Base-by-base conservation (phyloP, 2,888 invertebrate genomes). In the Macrophya annulata region DNA sequence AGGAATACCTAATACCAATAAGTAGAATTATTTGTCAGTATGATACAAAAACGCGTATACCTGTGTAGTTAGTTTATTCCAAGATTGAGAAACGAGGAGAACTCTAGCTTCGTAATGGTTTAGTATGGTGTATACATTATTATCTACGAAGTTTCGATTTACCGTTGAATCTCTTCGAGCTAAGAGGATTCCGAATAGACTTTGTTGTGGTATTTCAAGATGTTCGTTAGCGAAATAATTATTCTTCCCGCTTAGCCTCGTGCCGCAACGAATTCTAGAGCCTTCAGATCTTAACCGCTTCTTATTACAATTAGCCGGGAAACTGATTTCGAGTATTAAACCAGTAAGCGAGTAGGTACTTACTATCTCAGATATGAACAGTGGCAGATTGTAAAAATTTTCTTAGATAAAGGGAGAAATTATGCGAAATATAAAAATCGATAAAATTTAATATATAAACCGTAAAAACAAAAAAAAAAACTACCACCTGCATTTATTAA, bases 191-290 rank as follows among this genome's bases (percentile, higher is more conserved):
- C 90, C 86, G 85, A 51, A 55, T 87, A 86, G 88, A 90, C 91
- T 91, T 91, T 91, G 91, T 91, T 91, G 91, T 91, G 91, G 91
- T 87, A 84, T 87, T 87, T 88, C 88, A 91, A 91, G 91, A 91
- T 90, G 91, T 91, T 91, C 90, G 90, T 91, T 91, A 91, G 90
- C 87, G 88, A 87, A 90, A 90, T 89, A 89, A 88, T 89, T 68
- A 83, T 71, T 79, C 77, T 51, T 55, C 25, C 84, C 55, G 55
- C 43, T 65, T 77, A n/a, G 31, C n/a, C 45, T 72, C 40, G 37
- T 59, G 21, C 40, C 21, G 48, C 37, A 68, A 85, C 77, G 59
- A 45, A 85, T 71, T 83, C 68, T 83, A 51, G 83, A 83, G 15
- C 83, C 68, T 68, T 71, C 25, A 71, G 83, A 83, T 71, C 55